phyloP scores from a whole-genome alignment of 2,113 vertebrate genomes.

The Syrrhaptes paradoxus region DNA sequence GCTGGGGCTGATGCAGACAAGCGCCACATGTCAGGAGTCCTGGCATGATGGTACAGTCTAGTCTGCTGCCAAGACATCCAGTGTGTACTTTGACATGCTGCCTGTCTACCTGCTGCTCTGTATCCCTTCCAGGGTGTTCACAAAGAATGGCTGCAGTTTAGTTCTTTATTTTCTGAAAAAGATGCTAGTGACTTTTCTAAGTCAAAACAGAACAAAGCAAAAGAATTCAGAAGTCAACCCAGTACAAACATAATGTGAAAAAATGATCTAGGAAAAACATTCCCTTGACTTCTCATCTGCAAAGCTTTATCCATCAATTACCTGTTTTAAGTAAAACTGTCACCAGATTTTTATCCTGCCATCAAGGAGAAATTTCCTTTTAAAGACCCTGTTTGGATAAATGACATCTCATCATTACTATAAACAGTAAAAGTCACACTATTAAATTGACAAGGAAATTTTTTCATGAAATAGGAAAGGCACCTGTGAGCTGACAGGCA shows the following conservation, averaged over 20 bases:
- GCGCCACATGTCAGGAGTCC: neutral
- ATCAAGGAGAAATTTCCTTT: conserved; percentile 31
- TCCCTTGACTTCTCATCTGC: neutral
- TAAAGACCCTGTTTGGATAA: neutral
- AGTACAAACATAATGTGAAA: neutral
- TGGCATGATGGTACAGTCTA: rapidly evolving
- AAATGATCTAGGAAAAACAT: neutral
- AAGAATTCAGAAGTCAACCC: neutral
- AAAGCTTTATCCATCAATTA: neutral
- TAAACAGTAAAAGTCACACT: neutral
- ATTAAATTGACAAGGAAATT: neutral
- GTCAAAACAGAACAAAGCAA: neutral
- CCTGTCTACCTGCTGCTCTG: neutral
- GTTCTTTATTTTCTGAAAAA: neutral
- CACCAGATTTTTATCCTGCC: conserved; percentile 31
- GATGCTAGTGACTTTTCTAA: neutral
- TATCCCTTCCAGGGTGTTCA: neutral
- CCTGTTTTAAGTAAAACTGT: conserved; percentile 41
- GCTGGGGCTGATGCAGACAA: neutral
- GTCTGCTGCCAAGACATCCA: neutral
- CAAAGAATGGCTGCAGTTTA: neutral
- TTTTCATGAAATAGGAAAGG: neutral
- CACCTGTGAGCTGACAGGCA: conserved; percentile 7
- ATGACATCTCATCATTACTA: neutral
- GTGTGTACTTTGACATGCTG: neutral